Evolutionary conservation across 2,113 vertebrate species (phyloP).

Genomic region (Megaleporinus macrocephalus): DNA sequence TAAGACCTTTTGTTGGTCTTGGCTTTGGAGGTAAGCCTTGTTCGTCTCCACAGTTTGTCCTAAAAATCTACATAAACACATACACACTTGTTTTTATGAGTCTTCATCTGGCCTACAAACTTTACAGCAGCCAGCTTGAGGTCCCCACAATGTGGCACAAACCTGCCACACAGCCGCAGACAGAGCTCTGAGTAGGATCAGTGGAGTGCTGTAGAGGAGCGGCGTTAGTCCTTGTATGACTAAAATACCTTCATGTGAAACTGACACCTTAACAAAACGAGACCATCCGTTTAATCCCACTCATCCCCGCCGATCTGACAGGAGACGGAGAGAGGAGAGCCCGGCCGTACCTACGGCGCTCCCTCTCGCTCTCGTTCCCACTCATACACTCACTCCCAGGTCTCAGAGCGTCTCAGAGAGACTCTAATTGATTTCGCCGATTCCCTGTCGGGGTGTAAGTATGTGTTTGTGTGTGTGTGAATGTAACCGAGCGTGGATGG

Average conservation of each 20-base stretch:
- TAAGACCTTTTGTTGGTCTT: too few relatives aligned
- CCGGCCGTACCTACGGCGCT: neutral
- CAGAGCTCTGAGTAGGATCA: neutral
- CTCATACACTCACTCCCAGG: neutral
- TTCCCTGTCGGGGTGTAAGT: slow-evolving; percentile 5
- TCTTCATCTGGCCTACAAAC: too few relatives aligned
- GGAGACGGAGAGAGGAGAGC: neutral
- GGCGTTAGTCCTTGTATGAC: neutral
- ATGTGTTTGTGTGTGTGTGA: neutral
- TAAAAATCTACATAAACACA: neutral
- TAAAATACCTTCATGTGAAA: slow-evolving; percentile 34
- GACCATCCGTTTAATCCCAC: slow-evolving; percentile 2
- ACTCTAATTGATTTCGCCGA: neutral
- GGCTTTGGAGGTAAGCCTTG: too few relatives aligned
- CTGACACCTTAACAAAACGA: slow-evolving; percentile 24
- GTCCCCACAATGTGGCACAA: too few relatives aligned
- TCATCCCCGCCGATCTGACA: neutral
- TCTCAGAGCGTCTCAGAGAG: neutral
- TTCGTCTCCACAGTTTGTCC: too few relatives aligned
- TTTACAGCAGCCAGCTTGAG: too few relatives aligned
- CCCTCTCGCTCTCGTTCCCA: neutral
- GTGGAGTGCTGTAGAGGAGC: neutral
- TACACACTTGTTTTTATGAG: too few relatives aligned
- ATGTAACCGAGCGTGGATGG: too few relatives aligned
- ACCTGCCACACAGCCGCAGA: neutral